Evolutionary conservation across 2,113 vertebrate species (phyloP), one percentile per base, ranked within the genome.

Genomic region (Proterorhinus semilunaris): DNA sequence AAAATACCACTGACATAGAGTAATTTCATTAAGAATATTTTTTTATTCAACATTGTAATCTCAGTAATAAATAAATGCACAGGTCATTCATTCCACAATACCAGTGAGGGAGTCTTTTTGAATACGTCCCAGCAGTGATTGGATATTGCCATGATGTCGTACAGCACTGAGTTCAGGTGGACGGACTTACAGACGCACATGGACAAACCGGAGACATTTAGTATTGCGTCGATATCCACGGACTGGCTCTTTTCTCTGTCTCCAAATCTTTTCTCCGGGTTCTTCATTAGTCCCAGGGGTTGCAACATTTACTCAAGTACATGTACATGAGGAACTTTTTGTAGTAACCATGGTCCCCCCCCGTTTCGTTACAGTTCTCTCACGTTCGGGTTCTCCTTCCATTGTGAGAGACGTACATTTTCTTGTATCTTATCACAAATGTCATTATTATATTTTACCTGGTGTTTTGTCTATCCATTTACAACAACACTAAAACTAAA

Each of bases 1-100:
- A 47, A 48, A 46, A 47, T 45, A 73, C 16, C 17, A 45, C 12
- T 43, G 1, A 21, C 54, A 68, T 15, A 62, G 62, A 78, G 6
- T 8, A 54, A 11, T 66, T 11, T 58, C 47, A 53, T 67, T 91
- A 90, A 92, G 88, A 92, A 93, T 79, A 83, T 80, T 75, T 58
- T 36, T 92, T 92, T 92, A 92, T 93, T 94, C 88, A 91, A 92
- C 85, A 89, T 87, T 85, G 83, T 74, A 85, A 86, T 76, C 82
- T 82, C 78, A 89, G 88, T 90, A 92, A 93, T 94, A 94, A 94
- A 93, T 94, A 91, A 91, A 91, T 83, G 82, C 76, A 93, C 91
- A 91, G 82, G 83, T 86, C 68, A 86, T 88, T 86, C 83, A 90
- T 86, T 86, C 71, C 76, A 91, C 90, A 89, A 84, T 74, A 81